Evolutionary conservation across 2,888 invertebrate species (phyloP), one percentile per base, ranked within the genome.

Genomic region (Eupithecia pulchellata): DNA sequence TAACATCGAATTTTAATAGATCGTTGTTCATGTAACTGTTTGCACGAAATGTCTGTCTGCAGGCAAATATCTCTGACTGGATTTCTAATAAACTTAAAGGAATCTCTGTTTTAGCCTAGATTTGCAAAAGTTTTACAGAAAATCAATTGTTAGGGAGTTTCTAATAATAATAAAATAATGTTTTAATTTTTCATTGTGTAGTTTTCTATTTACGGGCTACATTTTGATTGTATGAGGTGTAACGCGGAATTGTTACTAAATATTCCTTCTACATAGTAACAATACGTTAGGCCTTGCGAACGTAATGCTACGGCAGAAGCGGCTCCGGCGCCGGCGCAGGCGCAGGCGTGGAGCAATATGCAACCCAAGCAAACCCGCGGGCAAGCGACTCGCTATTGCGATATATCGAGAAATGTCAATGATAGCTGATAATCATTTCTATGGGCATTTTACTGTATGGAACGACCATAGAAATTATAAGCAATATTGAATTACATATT

Each of bases 361-460:
- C 36, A 47, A 69, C 65, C 34, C 29, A 9, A 32, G 47, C 66
- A 60, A 63, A 52, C 52, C 20, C 9, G 2, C 13, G 20, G 58
- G 66, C 58, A 58, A 63, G 64, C 30, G 60, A 72, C 52, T 39
- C 52, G 52, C 52, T 52, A 61, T 72, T 66, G 30, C 60, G 64
- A 55, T 65, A 73, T 57, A 55, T 52, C 25, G 25, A 52, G 42
- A 68, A 66, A 70, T 55, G 68, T 72, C 69, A 64, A 68, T 65
- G 63, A 32, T 58, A 64, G 30, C 62, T 75, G 75, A 77, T 78
- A 80, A 52, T 60, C 30, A 58, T 20, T 52, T 34, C 34, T 52
- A 64, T 32, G 25, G 61, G 4, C 52, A 47, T 64, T 64, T 52
- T 14, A 57, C 29, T 25, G 1, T 0, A 57, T 74, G 68, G 65